Conservation (phyloP, 2,888 invertebrate genomes). For the Beris morrisii region DNA sequence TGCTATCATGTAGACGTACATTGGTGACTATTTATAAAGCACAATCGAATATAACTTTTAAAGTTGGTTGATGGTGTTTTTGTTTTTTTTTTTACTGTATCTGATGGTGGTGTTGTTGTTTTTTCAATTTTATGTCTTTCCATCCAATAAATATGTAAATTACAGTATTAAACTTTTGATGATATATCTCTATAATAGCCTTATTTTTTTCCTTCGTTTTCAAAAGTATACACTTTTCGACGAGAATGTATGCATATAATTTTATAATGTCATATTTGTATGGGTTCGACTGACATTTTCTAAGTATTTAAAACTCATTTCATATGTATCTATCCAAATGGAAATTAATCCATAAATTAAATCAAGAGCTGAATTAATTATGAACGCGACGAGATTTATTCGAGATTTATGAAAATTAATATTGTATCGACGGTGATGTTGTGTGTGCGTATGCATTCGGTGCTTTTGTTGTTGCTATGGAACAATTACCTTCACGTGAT, state of each 20-base stretch:
- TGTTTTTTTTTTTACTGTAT: no score
- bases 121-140: no score
- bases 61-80: no score
- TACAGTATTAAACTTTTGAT: no score
- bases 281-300: not conserved
- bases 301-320: not conserved
- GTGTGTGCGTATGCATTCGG: conserved; percentile 5
- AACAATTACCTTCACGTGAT: conserved; percentile 47
- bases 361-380: conserved; percentile 32
- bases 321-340: conserved; percentile 3
- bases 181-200: no score
- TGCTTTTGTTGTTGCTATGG: conserved; percentile 15
- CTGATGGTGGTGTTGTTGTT: no score
- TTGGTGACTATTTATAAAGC: no score
- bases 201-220: no score
- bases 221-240: not conserved
- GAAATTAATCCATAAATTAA: conserved; percentile 32
- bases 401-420: conserved; percentile 32
- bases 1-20: no score
- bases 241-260: not conserved
- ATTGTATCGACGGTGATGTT: not conserved
- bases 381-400: conserved; percentile 33
- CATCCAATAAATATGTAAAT: no score
- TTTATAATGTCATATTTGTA: not conserved
- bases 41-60: no score